These are phyloP conservation scores for Leucophenga varia DNA, from an alignment of 1,140 invertebrate species.

Conservation along the genomic window DNA sequence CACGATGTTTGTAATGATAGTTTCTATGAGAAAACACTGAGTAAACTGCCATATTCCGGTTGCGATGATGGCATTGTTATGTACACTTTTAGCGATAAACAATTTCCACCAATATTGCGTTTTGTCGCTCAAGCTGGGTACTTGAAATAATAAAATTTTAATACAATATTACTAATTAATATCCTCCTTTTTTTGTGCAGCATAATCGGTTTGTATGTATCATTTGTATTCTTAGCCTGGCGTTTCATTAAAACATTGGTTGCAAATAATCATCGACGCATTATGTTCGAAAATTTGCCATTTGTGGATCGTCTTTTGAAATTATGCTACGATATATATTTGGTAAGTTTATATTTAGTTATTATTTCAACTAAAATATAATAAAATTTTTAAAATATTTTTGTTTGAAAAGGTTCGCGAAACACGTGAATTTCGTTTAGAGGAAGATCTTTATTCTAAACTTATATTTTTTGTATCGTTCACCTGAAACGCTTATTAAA, in stretches of 20 bases:
- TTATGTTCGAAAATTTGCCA: slow-evolving; percentile 96
- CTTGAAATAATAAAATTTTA: slow-evolving; percentile 13
- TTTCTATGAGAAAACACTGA: slow-evolving; percentile 59
- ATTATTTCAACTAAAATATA: background rate
- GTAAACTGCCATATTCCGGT: slow-evolving; percentile 64
- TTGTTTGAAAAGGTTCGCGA: slow-evolving; percentile 75
- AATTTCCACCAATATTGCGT: slow-evolving; percentile 84
- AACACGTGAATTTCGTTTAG: slow-evolving; percentile 87
- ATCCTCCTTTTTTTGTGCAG: slow-evolving; percentile 64
- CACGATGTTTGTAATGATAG: slow-evolving; percentile 65
- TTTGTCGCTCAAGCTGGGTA: slow-evolving; percentile 91
- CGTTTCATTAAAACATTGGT: slow-evolving; percentile 75
- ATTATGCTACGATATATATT: slow-evolving; percentile 92
- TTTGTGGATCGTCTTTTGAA: slow-evolving; percentile 93
- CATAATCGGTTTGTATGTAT: slow-evolving; percentile 95
- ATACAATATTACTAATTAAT: too few species aligned
- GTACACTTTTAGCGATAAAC: slow-evolving; percentile 89
- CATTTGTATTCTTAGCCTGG: slow-evolving; percentile 89
- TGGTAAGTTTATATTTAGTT: slow-evolving; percentile 68
- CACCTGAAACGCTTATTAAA: slow-evolving; percentile 95
- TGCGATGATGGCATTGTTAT: slow-evolving; percentile 68
- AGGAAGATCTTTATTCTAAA: slow-evolving; percentile 98
- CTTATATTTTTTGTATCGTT: slow-evolving; percentile 95
- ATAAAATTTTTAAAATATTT: slow-evolving; percentile 1
- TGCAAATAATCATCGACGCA: slow-evolving; percentile 79